These are phyloP conservation scores for Eriosoma lanigerum DNA, from an alignment of 1,140 invertebrate genomes.

Conservation along the genomic window DNA sequence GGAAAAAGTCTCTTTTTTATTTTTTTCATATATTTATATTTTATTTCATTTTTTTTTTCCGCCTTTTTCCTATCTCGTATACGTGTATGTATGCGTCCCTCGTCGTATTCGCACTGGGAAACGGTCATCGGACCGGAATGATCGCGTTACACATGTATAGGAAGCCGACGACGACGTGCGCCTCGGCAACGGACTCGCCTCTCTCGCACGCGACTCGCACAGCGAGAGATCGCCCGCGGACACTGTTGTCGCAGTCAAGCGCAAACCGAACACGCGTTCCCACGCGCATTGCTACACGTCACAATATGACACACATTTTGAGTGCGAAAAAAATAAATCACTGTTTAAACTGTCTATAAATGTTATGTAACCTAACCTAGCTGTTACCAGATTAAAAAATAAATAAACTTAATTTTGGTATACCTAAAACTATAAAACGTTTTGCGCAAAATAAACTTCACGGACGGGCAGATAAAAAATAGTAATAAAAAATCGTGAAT, in stretches of 20 bases:
- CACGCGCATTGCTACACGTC: constrained; percentile 24
- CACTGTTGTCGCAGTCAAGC: too few relatives aligned
- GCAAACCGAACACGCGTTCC: too few relatives aligned
- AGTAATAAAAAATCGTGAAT: too few relatives aligned
- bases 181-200: background rate
- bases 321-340: too few relatives aligned
- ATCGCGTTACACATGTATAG: constrained; percentile 4
- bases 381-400: too few relatives aligned
- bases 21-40: background rate
- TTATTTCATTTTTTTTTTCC: background rate
- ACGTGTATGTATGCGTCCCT: background rate
- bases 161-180: background rate
- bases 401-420: too few relatives aligned
- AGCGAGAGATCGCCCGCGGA: constrained; percentile 29
- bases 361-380: too few relatives aligned
- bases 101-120: background rate
- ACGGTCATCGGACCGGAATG: constrained; percentile 28
- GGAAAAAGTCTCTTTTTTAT: constrained; percentile 27
- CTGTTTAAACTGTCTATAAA: too few relatives aligned
- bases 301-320: constrained; percentile 1
- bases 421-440: too few relatives aligned
- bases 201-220: constrained; percentile 22
- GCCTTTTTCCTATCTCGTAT: background rate
- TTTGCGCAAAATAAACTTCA: too few relatives aligned
- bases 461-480: too few relatives aligned